Base-by-base conservation (phyloP, 2,113 vertebrate species). In the Scalopus aquaticus region DNA sequence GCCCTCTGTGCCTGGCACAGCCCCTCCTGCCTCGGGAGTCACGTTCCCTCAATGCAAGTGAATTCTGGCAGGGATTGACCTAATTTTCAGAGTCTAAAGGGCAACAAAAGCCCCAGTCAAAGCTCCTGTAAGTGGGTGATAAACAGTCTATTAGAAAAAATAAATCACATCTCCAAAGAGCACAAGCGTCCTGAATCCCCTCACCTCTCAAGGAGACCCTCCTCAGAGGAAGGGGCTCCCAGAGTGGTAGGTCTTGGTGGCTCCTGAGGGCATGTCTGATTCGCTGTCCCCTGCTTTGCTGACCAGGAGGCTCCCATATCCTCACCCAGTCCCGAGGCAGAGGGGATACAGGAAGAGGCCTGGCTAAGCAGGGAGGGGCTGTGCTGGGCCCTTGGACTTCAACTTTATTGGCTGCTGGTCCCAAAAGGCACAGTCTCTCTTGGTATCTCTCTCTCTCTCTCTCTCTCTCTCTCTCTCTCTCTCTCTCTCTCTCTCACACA, bases 141-240 rank as follows among this genome's bases (percentile, higher is more conserved):
- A 97, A 97, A 98, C 20, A 91, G 46, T 86, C 85, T 96, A 32
- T 92, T 67, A 1, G 96, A 73, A 90, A 89, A 78, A 97, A 94
- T 72, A 95, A 96, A 92, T 46, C 91, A 90, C n/a, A 67, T 80
- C 69, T 95, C 88, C 49, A 32, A 90, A 72, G 96, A 73, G 56
- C 97, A 32, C 42, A 32, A 92, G 80, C 62, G 91, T 84, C 86
- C 96, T 1, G 58, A 16, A 5, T 93, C 87, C 80, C 86, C 96
- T 80, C 30, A 58, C 95, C 60, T 93, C 90, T 95, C 95, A 96
- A 96, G 96, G 97, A 97, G 95, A 91, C 78, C 90, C 91, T 95
- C 69, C 96, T 92, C 93, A 94, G 10, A 6, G 91, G 96, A 94
- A 93, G 94, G 82, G 96, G 95, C 94, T 93, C 54, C 51, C 54